Conservation (phyloP, 2,888 invertebrate genomes). For the Cryptocheilus praepositus region DNA sequence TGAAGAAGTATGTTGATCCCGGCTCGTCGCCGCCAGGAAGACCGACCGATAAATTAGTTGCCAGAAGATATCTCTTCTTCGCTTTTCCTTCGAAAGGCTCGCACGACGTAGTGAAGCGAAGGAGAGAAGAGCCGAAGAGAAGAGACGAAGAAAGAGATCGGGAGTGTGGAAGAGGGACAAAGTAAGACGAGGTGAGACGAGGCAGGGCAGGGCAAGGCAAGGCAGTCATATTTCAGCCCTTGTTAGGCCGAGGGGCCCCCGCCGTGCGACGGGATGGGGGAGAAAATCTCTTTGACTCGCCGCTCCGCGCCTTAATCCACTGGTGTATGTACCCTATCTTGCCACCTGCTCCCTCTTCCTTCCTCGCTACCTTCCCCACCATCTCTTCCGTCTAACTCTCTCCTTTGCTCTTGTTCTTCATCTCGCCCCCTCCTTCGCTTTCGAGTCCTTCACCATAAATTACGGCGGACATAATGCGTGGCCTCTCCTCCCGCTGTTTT, state of each 20-base stretch:
- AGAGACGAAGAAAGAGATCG: slow-evolving; percentile 8
- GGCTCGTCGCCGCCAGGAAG: slow-evolving; percentile 36
- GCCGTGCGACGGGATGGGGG: slow-evolving; percentile 65
- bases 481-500: slow-evolving; percentile 14
- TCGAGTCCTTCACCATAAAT: slow-evolving; percentile 45
- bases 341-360: slow-evolving; percentile 68
- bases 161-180: slow-evolving; percentile 4
- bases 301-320: slow-evolving; percentile 70
- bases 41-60: slow-evolving; percentile 58
- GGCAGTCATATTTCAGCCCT: slow-evolving; percentile 72
- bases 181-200: slow-evolving; percentile 34
- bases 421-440: slow-evolving; percentile 11
- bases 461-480: slow-evolving; percentile 45
- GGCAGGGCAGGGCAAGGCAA: slow-evolving; percentile 56
- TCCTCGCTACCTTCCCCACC: slow-evolving; percentile 56
- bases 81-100: slow-evolving; percentile 47
- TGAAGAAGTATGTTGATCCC: slow-evolving; percentile 49
- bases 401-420: slow-evolving; percentile 6
- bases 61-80: slow-evolving; percentile 58
- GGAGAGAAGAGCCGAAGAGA: slow-evolving; percentile 9
- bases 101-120: slow-evolving; percentile 14
- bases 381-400: slow-evolving; percentile 28
- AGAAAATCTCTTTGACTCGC: slow-evolving; percentile 72
- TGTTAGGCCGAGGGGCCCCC: slow-evolving; percentile 70
- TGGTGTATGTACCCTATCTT: slow-evolving; percentile 65